These are phyloP conservation scores for Drosophila quadrilineata DNA, from an alignment of 1,140 invertebrate species.

Conservation along the genomic window DNA sequence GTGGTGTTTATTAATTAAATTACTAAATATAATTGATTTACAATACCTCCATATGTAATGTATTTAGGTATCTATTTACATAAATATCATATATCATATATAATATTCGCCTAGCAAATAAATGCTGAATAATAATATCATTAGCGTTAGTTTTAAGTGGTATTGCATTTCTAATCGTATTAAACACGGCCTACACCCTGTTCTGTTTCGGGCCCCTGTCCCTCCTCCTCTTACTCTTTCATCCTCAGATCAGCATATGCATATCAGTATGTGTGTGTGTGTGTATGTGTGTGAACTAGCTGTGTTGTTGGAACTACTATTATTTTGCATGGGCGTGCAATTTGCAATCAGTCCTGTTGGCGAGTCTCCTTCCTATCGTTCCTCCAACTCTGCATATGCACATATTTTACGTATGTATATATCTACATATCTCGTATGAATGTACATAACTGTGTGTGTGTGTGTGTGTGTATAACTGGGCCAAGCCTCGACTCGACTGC, in stretches of 20 bases:
- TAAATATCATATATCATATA: too few relatives aligned
- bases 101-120: background rate
- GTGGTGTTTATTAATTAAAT: too few relatives aligned
- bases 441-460: background rate
- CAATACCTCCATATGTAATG: too few relatives aligned
- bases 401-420: too few relatives aligned
- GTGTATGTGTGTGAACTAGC: slow-evolving; percentile 27
- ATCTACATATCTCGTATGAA: too few relatives aligned
- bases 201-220: too few relatives aligned
- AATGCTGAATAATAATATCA: slow-evolving; percentile 5
- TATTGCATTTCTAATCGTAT: slow-evolving; percentile 58
- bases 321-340: slow-evolving; percentile 55
- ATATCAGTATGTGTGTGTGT: background rate
- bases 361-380: slow-evolving; percentile 31
- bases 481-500: slow-evolving; percentile 55
- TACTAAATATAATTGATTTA: too few relatives aligned
- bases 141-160: too few relatives aligned
- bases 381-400: background rate
- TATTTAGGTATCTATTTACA: too few relatives aligned
- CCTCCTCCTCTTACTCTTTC: too few relatives aligned
- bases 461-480: slow-evolving; percentile 49
- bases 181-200: slow-evolving; percentile 48
- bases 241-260: too few relatives aligned
- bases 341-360: slow-evolving; percentile 65
- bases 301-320: too few relatives aligned